phyloP scores from a whole-genome alignment of 2,113 vertebrate genomes.

The Ceyx margarethae region DNA sequence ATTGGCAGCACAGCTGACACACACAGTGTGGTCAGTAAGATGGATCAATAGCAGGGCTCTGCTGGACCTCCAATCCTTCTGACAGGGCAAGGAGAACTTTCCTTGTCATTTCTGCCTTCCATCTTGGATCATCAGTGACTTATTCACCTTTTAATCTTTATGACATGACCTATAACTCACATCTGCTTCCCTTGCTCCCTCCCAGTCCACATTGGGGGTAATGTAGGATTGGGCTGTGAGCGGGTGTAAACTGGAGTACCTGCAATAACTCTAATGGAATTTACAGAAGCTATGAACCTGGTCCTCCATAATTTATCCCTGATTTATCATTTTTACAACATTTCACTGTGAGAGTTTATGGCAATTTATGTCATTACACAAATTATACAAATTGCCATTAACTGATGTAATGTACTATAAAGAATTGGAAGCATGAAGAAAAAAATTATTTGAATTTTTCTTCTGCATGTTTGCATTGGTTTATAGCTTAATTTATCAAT shows the following conservation, averaged over 20 bases:
- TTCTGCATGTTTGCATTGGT: constrained; percentile 72
- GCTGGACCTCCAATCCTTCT: neutral
- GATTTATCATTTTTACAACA: constrained; percentile 75
- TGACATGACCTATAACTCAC: neutral
- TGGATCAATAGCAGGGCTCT: accelerated
- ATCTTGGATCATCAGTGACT: neutral
- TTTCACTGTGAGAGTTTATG: constrained; percentile 69
- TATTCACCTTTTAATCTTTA: neutral
- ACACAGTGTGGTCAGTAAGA: accelerated
- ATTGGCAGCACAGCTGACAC: neutral
- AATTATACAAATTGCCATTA: constrained; percentile 81
- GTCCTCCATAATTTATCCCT: constrained; percentile 32
- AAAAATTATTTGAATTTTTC: constrained; percentile 74
- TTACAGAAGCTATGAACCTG: neutral
- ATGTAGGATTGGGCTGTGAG: neutral
- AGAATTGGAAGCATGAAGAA: constrained; percentile 73
- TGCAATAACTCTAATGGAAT: neutral
- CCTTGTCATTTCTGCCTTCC: neutral
- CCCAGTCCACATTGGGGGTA: accelerated
- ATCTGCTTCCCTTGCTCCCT: neutral
- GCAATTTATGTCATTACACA: constrained; percentile 80
- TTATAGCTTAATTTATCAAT: constrained; percentile 73
- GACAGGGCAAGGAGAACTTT: neutral
- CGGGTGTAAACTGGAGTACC: neutral
- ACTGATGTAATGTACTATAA: constrained; percentile 80